Evolutionary conservation across 1,140 invertebrate species (phyloP), one percentile per base, ranked within the genome.

Genomic region (Tetranychus urticae): DNA sequence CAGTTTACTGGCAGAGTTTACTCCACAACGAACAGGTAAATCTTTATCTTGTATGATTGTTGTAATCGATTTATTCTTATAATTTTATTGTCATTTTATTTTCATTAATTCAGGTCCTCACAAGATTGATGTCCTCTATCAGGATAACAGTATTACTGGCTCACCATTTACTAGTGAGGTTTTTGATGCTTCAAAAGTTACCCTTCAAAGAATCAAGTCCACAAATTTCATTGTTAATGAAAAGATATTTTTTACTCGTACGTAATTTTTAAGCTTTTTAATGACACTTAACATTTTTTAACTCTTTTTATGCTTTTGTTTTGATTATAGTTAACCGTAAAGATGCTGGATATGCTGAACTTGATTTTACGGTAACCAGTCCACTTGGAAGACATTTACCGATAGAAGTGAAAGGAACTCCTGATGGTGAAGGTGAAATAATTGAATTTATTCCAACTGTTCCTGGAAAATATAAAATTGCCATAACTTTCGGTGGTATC

Each of bases 81-180:
- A 13, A 31, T 45, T 14, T 48, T 3, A 31, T 48, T 60, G 8
- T 23, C 10, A 8, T n/a, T 34, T 3, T 23, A 60, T n/a, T 31
- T 36, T 7, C 34, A 14, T 8, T 48, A 68, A 60, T 42, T 10
- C 67, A 81, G 83, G 84, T 37, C 76, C 77, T 3, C 84, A 86
- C 68, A 81, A 80, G 66, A 81, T 88, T 63, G 83, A 97, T 71
- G 90, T 97, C 2, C 76, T 92, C 13, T 91, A 92, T 71, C 82
- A 86, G 63, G 86, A 88, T 0, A 87, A 90, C 69, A 81, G 85
- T 23, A 80, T 98, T 31, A 78, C 82, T n/a, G 91, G 92, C 31
- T 96, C 90, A 65, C 94, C 94, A 23, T 98, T 91, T 73, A 84
- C 81, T 62, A 94, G 92, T 68, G 88, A 97, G 72, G 86, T 90